Base-by-base conservation (phyloP, 1,140 invertebrate genomes). In the Panonychus citri region DNA sequence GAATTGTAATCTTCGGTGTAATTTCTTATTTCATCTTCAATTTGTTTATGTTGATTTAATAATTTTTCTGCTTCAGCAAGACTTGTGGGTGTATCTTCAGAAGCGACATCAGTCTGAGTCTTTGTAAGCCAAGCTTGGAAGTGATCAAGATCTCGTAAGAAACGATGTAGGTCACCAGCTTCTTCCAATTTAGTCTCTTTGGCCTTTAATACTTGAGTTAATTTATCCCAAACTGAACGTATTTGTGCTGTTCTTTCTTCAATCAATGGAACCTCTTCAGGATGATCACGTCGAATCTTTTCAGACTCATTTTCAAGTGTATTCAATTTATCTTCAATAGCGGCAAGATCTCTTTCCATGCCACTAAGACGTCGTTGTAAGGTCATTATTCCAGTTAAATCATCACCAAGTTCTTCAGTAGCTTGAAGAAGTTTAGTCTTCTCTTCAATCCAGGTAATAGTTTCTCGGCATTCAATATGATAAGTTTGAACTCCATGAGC, bases 71-170 rank as follows among this genome's bases (percentile, higher is more conserved):
- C 93, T 67, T 98, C 93, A 5, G 90, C 80, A 61, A 98, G 73
- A 59, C 83, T 91, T n/a, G 82, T 82, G 24, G 95, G 94, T 57
- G 85, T 90, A 67, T 98, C 95, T 73, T 98, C 93, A 12, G 88
- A 94, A 17, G 95, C 94, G 28, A 99, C 83, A 69, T 95, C 86
- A 2, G 83, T 90, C 71, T 98, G 93, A 0, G 93, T 97, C 69
- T 93, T 91, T 48, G 90, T 91, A 57, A 99, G 75, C 95, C 95
- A 99, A 1, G 87, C 78, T 71, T 96, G 91, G 88, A 99, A 99
- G 73, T 98, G 94, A 71, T 99, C 95, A 60, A 99, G 77, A 69
- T 98, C 94, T 43, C 91, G 82, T 59, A 99, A 74, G 82, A 99
- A 99, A 53, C 91, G 79, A 66, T 99, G 95, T 55, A 99, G 72